Base-by-base conservation (phyloP, 2,888 invertebrate species). In the Sepiola atlantica region DNA sequence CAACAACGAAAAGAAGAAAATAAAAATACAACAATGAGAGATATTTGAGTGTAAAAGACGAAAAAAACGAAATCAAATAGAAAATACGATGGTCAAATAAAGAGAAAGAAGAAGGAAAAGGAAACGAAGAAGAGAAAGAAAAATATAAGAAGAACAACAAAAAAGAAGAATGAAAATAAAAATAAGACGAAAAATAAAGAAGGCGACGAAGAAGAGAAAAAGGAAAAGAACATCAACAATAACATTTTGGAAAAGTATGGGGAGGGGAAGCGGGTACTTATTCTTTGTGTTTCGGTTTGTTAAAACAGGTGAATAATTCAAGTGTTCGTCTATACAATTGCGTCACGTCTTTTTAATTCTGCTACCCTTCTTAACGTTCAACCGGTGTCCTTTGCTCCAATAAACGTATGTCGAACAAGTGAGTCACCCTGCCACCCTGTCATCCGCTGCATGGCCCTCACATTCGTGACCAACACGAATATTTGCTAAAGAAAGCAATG, bases 51-150 rank as follows among this genome's bases (percentile, higher is more conserved):
- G 16, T 21, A 28, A 28, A 61, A 28, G 28, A 28, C 24, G 3
- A 61, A 61, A 61, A 28, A 61, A 61, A 61, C n/a, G 28, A 28
- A 12, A 61, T 8, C 24, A 28, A 28, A 28, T 10, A 61, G 61
- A 61, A 61, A 0, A 77, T n/a, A n/a, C 28, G n/a, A 77, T 2
- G 28, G n/a, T 12, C 2, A 77, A n/a, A n/a, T 14, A n/a, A 10
- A n/a, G 12, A 18, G 16, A n/a, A n/a, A n/a, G 6, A 32, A 2
- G 16, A 32, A 32, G 3, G 4, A 77, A 1, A 18, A 77, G 18
- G 16, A n/a, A 0, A 0, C 12, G n/a, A n/a, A 0, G 18, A 32
- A 32, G n/a, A 1, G 1, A n/a, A 18, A 32, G 18, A n/a, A 32
- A 32, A n/a, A n/a, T n/a, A n/a, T n/a, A n/a, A n/a, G n/a, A n/a